Percentiles rank a stretch among this genome's conserved stretches.
Evolutionary conservation across 1,140 invertebrate species (phyloP).

Genomic region (Neoseiulus cucumeris): DNA sequence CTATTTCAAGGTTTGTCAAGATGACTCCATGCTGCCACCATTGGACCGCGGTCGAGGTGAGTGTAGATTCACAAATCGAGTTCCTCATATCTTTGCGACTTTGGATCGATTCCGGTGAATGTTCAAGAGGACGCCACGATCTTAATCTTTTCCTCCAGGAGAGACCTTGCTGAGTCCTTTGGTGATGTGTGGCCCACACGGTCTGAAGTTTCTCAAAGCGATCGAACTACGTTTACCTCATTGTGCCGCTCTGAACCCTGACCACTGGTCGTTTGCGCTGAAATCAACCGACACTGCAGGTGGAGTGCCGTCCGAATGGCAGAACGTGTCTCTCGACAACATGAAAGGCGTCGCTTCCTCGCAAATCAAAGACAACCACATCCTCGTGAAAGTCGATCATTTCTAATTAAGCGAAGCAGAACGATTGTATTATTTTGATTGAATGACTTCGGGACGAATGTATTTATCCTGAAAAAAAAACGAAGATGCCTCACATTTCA

Average conservation of each 20-base stretch:
- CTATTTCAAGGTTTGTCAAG: slow-evolving; percentile 67
- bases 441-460: too few relatives aligned
- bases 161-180: slow-evolving; percentile 74
- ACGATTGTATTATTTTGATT: too few relatives aligned
- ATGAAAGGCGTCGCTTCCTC: slow-evolving; percentile 26
- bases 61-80: slow-evolving; percentile 15
- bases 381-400: slow-evolving; percentile 70
- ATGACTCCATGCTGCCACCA: slow-evolving; percentile 46
- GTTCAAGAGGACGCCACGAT: background rate
- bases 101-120: background rate
- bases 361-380: slow-evolving; percentile 42
- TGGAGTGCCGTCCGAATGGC: slow-evolving; percentile 43
- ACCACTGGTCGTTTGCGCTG: slow-evolving; percentile 34
- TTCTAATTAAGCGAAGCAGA: slow-evolving; percentile 36
- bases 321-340: slow-evolving; percentile 33
- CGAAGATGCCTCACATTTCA: too few relatives aligned
- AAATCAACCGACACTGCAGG: slow-evolving; percentile 51
- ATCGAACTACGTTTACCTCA: slow-evolving; percentile 51
- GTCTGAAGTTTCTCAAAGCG: slow-evolving; percentile 60
- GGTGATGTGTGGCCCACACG: slow-evolving; percentile 85
- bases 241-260: slow-evolving; percentile 30
- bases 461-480: too few relatives aligned
- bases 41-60: slow-evolving; percentile 68
- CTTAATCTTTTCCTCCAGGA: slow-evolving; percentile 38
- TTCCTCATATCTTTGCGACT: background rate